phyloP scores from a whole-genome alignment of 2,797 vertebrate genomes.

The Coluber constrictor region DNA sequence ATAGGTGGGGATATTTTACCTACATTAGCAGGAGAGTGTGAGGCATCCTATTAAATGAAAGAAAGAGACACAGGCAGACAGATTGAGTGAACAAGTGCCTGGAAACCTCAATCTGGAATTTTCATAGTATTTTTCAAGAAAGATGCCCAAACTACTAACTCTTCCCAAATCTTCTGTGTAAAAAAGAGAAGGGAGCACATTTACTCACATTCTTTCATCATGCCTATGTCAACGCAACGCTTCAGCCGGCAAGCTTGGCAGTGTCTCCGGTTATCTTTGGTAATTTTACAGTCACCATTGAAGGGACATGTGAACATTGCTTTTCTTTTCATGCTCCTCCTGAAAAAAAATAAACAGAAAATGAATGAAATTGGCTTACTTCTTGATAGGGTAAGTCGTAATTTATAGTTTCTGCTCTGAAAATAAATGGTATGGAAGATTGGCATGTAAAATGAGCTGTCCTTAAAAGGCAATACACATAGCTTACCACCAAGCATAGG shows the following conservation, averaged over 20 bases:
- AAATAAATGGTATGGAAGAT: accelerated
- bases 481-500: not conserved
- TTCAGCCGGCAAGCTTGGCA: slow-evolving; percentile 97
- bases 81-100: accelerated
- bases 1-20: not conserved
- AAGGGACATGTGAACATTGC: slow-evolving; percentile 93
- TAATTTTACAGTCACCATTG: slow-evolving; percentile 88
- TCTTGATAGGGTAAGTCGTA: not conserved
- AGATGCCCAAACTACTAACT: not conserved
- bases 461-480: too few relatives aligned
- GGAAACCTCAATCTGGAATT: not conserved
- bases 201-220: slow-evolving; percentile 94
- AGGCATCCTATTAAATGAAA: not conserved
- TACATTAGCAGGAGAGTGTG: not conserved
- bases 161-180: not conserved
- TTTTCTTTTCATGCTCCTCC: slow-evolving; percentile 96
- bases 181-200: not conserved
- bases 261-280: slow-evolving; percentile 96
- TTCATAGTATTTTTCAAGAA: not conserved
- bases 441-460: accelerated
- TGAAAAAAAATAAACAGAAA: slow-evolving; percentile 54
- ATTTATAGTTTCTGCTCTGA: not conserved
- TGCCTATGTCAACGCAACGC: slow-evolving; percentile 86
- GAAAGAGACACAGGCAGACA: not conserved
- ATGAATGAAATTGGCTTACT: not conserved